phyloP scores from a whole-genome alignment of 2,113 vertebrate species.

The Alethe castanea region DNA sequence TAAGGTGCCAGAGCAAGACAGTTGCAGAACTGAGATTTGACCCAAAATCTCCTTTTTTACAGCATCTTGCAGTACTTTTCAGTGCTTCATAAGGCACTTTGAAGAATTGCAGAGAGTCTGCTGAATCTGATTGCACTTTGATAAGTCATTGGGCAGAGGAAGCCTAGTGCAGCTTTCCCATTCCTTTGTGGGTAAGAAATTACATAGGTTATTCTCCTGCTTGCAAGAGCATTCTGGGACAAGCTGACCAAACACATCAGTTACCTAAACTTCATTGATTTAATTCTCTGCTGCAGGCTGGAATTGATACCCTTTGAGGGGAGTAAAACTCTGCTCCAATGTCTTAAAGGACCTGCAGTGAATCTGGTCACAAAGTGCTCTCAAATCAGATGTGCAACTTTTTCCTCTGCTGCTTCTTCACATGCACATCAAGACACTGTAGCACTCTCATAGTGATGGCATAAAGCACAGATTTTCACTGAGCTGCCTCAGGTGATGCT shows the following conservation, averaged over 20 bases:
- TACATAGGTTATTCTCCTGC: not conserved
- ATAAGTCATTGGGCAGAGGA: not conserved
- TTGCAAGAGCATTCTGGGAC: not conserved
- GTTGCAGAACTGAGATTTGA: not conserved
- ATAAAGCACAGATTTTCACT: not conserved
- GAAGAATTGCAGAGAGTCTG: not conserved
- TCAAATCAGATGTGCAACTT: not conserved
- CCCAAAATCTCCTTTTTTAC: not conserved
- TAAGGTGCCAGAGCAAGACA: not conserved
- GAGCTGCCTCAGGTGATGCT: rapidly evolving
- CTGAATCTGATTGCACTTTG: not conserved
- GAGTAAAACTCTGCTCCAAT: not conserved
- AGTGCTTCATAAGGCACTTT: not conserved
- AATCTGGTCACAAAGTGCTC: not conserved
- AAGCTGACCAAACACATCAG: not conserved
- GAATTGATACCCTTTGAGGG: not conserved
- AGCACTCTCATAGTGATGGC: not conserved
- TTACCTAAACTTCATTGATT: not conserved
- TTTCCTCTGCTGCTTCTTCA: not conserved
- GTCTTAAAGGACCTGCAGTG: not conserved
- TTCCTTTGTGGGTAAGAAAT: not conserved
- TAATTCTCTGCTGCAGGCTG: not conserved
- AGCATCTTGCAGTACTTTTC: not conserved
- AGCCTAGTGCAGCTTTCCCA: not conserved
- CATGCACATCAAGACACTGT: not conserved